Percentiles rank a stretch among this genome's conserved stretches.
Evolutionary conservation across 2,113 vertebrate genomes (phyloP).

Genomic region (Corythornis vintsioides): DNA sequence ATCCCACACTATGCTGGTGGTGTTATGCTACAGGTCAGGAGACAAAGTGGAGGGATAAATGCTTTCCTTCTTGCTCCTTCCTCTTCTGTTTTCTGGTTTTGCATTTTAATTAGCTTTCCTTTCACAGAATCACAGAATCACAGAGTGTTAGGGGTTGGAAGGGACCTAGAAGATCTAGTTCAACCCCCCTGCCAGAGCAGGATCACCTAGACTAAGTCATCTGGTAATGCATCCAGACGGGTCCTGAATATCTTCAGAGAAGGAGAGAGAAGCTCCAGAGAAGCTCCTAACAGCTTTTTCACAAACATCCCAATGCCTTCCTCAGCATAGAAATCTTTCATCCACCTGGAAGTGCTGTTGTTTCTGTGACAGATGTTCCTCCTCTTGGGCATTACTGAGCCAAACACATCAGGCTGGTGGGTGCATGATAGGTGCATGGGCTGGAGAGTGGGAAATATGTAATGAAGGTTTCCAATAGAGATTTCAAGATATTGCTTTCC

Average conservation of each 20-base stretch:
- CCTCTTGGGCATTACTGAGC: neutral
- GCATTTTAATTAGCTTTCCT: neutral
- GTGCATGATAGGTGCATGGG: rapidly evolving
- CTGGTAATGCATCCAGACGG: too few relatives aligned
- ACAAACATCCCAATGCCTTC: rapidly evolving
- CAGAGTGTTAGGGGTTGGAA: too few relatives aligned
- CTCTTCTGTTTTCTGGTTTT: neutral
- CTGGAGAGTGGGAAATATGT: neutral
- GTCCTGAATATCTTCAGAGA: too few relatives aligned
- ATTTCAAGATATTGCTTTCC: neutral
- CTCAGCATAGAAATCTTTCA: neutral
- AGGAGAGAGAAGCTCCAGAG: too few relatives aligned
- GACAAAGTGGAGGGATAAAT: neutral
- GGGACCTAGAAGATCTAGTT: too few relatives aligned
- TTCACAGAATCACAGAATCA: neutral
- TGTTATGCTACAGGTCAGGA: neutral
- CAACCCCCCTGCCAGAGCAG: too few relatives aligned
- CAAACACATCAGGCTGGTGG: rapidly evolving
- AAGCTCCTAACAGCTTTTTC: neutral
- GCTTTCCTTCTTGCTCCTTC: neutral
- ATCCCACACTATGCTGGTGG: rapidly evolving
- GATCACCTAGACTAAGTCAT: too few relatives aligned
- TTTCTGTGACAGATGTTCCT: neutral
- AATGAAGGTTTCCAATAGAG: neutral
- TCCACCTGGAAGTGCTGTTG: neutral